These are phyloP conservation scores for Diorhabda carinulata DNA, from an alignment of 1,140 invertebrate species.

Conservation along the genomic window DNA sequence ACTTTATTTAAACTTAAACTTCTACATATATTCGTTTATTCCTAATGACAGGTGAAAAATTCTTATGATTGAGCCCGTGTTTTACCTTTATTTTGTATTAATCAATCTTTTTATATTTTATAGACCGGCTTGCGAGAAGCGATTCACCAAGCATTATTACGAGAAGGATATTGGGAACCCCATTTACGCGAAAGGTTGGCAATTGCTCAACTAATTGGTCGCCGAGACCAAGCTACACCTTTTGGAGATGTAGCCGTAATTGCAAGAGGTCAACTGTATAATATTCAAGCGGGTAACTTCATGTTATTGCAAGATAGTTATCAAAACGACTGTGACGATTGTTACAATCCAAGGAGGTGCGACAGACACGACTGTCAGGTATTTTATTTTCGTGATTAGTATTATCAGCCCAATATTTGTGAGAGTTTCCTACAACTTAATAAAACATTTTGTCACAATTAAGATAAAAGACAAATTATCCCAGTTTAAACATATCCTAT, in stretches of 20 bases:
- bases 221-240: constrained; percentile 45
- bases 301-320: constrained; percentile 57
- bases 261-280: constrained; percentile 56
- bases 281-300: constrained; percentile 47
- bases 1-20: not conserved
- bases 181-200: constrained; percentile 53
- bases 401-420: too few relatives aligned
- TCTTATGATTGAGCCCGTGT: not conserved
- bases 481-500: too few relatives aligned
- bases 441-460: too few relatives aligned
- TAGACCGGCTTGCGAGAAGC: constrained; percentile 42
- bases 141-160: constrained; percentile 45
- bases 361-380: constrained; percentile 24
- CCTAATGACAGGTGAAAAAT: not conserved
- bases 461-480: too few relatives aligned
- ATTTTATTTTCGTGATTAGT: not conserved
- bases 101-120: not conserved
- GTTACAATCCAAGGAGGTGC: constrained; percentile 34
- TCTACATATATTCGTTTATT: not conserved
- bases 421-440: too few relatives aligned
- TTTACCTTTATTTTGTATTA: not conserved
- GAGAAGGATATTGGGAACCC: constrained; percentile 50
- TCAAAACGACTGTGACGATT: constrained; percentile 48
- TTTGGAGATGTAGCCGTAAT: constrained; percentile 60
- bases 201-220: constrained; percentile 53